Percentiles rank a stretch among this genome's conserved stretches.
These are phyloP conservation scores for Monochamus alternatus DNA, from an alignment of 2,888 invertebrate genomes.

Conservation along the genomic window DNA sequence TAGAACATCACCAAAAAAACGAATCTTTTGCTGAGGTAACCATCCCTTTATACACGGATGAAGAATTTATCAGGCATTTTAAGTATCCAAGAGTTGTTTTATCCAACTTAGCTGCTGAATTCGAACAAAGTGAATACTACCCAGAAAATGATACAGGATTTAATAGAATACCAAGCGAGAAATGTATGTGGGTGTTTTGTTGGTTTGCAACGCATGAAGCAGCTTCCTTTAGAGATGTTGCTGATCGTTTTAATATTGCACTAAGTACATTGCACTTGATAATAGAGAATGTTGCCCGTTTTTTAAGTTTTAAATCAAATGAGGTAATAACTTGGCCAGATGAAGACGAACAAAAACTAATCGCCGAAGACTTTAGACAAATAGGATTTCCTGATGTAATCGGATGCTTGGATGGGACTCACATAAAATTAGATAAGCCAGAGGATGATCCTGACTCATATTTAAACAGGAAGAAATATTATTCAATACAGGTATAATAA, in stretches of 20 bases:
- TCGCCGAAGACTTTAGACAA: constrained; percentile 34
- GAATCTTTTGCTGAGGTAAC: neutral
- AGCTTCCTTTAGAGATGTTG: constrained; percentile 50
- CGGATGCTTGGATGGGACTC: constrained; percentile 47
- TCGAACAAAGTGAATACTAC: constrained; percentile 11
- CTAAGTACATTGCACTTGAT: constrained; percentile 46
- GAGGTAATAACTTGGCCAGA: constrained; percentile 50
- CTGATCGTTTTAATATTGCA: constrained; percentile 49
- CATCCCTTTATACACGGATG: neutral
- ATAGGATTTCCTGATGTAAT: constrained; percentile 44
- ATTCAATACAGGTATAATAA: constrained; percentile 41
- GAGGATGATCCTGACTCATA: constrained; percentile 46
- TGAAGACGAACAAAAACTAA: constrained; percentile 45
- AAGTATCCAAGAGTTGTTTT: neutral
- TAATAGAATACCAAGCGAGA: constrained; percentile 22
- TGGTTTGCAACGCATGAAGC: constrained; percentile 52
- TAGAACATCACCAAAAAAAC: neutral
- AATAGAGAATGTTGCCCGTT: constrained; percentile 40
- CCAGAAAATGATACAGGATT: constrained; percentile 36
- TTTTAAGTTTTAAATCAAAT: constrained; percentile 45
- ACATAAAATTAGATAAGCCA: constrained; percentile 47
- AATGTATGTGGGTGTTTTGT: constrained; percentile 39
- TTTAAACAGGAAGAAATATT: constrained; percentile 46
- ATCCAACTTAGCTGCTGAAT: neutral
- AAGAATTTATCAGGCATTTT: neutral